These are phyloP conservation scores for Stomatorhinus walkeri DNA, from an alignment of 2,797 vertebrate genomes.

Conservation along the genomic window DNA sequence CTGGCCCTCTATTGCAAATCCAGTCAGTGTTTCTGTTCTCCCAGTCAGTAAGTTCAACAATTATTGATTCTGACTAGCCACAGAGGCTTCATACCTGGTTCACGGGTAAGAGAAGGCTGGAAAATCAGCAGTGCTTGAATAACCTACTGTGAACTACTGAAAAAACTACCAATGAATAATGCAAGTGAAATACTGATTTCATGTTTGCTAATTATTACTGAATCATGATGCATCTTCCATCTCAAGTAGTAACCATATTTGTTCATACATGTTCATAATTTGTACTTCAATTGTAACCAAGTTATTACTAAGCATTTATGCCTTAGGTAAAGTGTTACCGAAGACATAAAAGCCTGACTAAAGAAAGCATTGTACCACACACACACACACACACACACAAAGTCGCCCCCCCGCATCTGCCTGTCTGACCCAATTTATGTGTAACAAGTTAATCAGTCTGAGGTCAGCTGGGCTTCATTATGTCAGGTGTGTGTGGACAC, in stretches of 20 bases:
- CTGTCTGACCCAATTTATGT: not conserved
- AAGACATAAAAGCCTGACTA: not conserved
- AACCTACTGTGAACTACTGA: not conserved
- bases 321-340: not conserved
- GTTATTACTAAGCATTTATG: not conserved
- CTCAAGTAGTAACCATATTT: not conserved
- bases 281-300: not conserved
- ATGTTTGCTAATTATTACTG: not conserved
- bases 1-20: not conserved
- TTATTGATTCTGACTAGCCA: not conserved
- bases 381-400: not conserved
- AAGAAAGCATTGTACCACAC: not conserved
- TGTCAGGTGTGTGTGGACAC: not conserved
- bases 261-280: not conserved
- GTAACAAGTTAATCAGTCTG: conserved; percentile 12
- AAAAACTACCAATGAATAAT: not conserved
- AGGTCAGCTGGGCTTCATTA: not conserved
- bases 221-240: not conserved
- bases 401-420: not conserved
- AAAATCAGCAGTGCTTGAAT: not conserved
- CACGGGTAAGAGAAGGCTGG: not conserved
- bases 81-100: not conserved
- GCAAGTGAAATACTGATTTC: not conserved
- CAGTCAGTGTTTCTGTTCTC: not conserved
- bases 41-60: not conserved